Evolutionary conservation across 2,888 invertebrate genomes (phyloP).

Genomic region (Silvanus unidentatus): DNA sequence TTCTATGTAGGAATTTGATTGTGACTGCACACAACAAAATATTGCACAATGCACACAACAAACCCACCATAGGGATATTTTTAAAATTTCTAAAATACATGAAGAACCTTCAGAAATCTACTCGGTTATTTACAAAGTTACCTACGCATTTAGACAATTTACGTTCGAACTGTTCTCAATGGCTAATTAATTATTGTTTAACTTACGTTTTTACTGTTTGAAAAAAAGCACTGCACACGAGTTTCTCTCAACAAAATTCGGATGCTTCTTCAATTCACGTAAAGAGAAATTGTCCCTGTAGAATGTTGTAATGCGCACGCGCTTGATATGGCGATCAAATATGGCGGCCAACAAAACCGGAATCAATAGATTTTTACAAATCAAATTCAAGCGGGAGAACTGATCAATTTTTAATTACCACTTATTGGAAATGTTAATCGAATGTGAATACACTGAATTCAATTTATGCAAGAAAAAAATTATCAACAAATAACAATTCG

Average conservation of each 20-base stretch:
- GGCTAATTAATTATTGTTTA: slow-evolving; percentile 6
- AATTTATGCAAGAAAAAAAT: slow-evolving; percentile 3
- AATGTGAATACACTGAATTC: not conserved
- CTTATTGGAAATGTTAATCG: not conserved
- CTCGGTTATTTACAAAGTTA: no score
- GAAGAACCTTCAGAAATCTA: no score
- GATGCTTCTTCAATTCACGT: slow-evolving; percentile 21
- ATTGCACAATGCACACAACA: slow-evolving; percentile 1
- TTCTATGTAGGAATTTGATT: not conserved
- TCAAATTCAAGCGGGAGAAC: slow-evolving; percentile 18
- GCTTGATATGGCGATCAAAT: slow-evolving; percentile 8
- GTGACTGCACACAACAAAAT: not conserved
- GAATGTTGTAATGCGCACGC: no score
- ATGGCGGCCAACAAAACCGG: slow-evolving; percentile 31
- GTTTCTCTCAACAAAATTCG: slow-evolving; percentile 32
- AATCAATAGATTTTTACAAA: slow-evolving; percentile 32
- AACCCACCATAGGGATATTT: slow-evolving; percentile 1
- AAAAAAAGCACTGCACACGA: slow-evolving; percentile 46
- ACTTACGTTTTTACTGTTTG: slow-evolving; percentile 47
- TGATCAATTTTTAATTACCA: slow-evolving; percentile 33
- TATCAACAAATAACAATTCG: not conserved
- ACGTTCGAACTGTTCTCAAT: no score
- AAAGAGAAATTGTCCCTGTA: slow-evolving; percentile 28
- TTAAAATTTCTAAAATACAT: no score
- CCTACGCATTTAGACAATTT: no score